Evolutionary conservation across 2,113 vertebrate genomes (phyloP).

Genomic region (Lophochroa leadbeateri): DNA sequence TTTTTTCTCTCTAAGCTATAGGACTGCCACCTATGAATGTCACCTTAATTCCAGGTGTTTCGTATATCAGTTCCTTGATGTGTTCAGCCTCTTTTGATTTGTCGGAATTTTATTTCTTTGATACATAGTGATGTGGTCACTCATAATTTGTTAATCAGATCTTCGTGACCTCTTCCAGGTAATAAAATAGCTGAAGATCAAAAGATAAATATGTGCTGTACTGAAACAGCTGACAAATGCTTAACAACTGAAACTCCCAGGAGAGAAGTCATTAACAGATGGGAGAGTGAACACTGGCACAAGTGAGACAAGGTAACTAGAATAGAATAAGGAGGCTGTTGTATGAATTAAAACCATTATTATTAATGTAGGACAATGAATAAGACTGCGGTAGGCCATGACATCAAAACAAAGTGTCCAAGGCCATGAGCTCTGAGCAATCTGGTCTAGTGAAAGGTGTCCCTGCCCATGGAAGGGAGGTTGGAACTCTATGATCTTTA

Average conservation of each 20-base stretch:
- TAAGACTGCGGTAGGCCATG: background rate
- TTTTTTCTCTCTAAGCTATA: background rate
- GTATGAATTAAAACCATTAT: background rate
- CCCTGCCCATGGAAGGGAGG: too few species aligned
- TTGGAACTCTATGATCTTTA: background rate
- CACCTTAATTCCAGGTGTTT: background rate
- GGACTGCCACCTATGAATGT: background rate
- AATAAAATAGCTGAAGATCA: background rate
- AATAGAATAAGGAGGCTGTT: background rate
- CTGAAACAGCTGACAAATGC: background rate
- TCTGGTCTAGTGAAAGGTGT: accelerated
- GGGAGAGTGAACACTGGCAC: background rate
- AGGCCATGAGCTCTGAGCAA: background rate
- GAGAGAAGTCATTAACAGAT: background rate
- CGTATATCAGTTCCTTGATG: background rate
- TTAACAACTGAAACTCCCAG: background rate
- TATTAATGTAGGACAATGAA: background rate
- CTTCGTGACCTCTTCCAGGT: background rate
- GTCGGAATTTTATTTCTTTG: background rate
- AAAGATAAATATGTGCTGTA: background rate
- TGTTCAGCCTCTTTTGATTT: background rate
- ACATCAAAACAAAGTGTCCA: background rate
- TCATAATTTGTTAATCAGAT: background rate
- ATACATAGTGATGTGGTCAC: background rate
- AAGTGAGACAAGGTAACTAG: background rate